Evolutionary conservation across 2,797 vertebrate genomes (phyloP), one percentile per base, ranked within the genome.

Genomic region (Pseudomugil gertrudae): DNA sequence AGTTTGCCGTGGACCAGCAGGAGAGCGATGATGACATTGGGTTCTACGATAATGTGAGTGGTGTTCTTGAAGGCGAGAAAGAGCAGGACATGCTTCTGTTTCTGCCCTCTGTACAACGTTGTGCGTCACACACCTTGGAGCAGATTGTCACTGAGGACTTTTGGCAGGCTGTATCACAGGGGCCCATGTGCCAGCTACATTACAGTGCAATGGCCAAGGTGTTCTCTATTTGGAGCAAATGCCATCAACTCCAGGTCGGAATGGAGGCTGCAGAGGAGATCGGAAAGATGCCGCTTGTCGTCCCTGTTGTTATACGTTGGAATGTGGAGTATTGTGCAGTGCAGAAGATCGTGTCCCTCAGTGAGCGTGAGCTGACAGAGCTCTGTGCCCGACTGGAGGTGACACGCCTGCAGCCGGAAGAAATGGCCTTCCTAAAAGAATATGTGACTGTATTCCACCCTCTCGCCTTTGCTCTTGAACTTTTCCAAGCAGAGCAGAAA

Each of bases 401-500:
- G 10, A 43, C 80, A 0, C 86, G 81, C 55, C 17, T 93, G 66
- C 91, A 90, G 76, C 83, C 90, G 0, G 87, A 93, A 63, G 93
- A 94, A 83, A 85, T 83, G 66, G 84, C 87, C 43, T 93, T 93
- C 83, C 83, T 94, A 6, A 91, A 85, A 23, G 93, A 94, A 17
- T 94, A 94, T 2, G 87, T 81, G 4, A 77, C 84, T 0, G 89
- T 92, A 7, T 92, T 93, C 66, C 92, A 93, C 77, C 93, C 92
- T 13, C 93, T 94, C 0, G 91, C 93, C 0, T 93, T 93, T 71
- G 91, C 93, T 0, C 84, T 94, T 0, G 91, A 94, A 66, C 91
- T 94, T 29, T 88, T 94, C 83, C 93, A 93, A 48, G 92, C 91
- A 0, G 92, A 94, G 78, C 92, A 94, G 83, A 93, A 93, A 24